Evolutionary conservation across 2,113 vertebrate species (phyloP), one percentile per base, ranked within the genome.

Genomic region (Erpornis zantholeuca): DNA sequence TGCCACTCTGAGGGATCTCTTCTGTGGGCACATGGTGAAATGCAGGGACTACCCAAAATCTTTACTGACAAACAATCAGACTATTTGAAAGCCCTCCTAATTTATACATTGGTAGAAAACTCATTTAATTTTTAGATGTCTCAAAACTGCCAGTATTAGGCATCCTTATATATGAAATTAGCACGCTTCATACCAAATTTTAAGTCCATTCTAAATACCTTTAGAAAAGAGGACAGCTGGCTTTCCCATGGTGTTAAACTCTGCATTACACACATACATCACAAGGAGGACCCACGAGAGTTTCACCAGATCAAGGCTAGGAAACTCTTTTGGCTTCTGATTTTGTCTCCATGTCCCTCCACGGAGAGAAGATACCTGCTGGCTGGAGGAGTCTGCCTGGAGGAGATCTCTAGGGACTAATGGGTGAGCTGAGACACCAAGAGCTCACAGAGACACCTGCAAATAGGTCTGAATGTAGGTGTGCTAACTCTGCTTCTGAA

Each of bases 181-280:
- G 4, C 6, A 3, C 9, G 6, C 18, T 70, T 70, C 25, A 23
- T 42, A 3, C 0, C 0, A 1, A 12, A 44, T 83, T 76, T 76
- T 72, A 6, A 49, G 33, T 27, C 18, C 29, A 20, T 88, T 90
- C 29, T 53, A 83, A 80, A 50, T 7, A 38, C 8, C 14, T 57
- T 81, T 42, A 45, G 36, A 54, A 73, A 88, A 77, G 42, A 81
- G 13, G n/a, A 12, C 38, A 60, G 7, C 2, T 73, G 29, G 5
- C 5, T 83, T 92, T 82, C 44, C 16, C 25, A 23, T 0, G 1
- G 11, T 71, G 14, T 57, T 40, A 18, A 80, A 69, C 40, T 75
- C 59, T 53, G 44, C 27, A 44, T 22, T 3, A 0, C 15, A 44
- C 22, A 22, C 3, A 1, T 12, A n/a, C 52, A 28, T 71, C 57